A percentile compares a stretch with the other conserved stretches of the same genome.
phyloP scores from a whole-genome alignment of 2,797 vertebrate genomes.

The Acridotheres tristis region DNA sequence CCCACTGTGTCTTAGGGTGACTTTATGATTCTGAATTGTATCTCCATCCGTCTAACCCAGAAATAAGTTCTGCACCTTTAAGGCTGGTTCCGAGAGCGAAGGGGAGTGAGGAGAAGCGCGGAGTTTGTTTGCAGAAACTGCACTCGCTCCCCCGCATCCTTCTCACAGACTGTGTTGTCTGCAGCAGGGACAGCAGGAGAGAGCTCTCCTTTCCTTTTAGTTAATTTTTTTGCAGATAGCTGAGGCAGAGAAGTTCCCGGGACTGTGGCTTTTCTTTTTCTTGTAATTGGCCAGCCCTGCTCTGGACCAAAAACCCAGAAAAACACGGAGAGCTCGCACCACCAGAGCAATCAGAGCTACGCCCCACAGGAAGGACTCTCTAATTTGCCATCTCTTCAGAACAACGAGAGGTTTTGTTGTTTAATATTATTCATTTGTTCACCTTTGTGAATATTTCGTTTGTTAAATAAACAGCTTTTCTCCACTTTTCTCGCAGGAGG shows the following conservation, averaged over 20 bases:
- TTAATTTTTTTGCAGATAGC: background rate
- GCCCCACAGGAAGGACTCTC: background rate
- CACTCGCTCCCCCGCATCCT: background rate
- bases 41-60: background rate
- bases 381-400: background rate
- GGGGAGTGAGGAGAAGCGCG: background rate
- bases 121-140: background rate
- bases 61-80: background rate
- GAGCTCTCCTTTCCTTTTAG: background rate
- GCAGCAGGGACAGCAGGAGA: background rate
- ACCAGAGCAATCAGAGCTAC: background rate
- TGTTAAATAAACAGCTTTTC: background rate
- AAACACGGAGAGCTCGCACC: background rate
- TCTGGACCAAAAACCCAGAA: background rate
- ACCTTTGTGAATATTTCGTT: background rate
- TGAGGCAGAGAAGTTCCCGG: background rate
- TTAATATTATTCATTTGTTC: no score
- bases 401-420: background rate
- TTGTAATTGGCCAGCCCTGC: background rate
- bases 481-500: background rate
- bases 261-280: background rate
- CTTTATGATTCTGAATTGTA: background rate
- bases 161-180: background rate
- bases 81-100: background rate
- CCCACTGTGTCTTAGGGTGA: background rate